Base-by-base conservation (phyloP, 2,888 invertebrate species). In the Danaus chrysippus region DNA sequence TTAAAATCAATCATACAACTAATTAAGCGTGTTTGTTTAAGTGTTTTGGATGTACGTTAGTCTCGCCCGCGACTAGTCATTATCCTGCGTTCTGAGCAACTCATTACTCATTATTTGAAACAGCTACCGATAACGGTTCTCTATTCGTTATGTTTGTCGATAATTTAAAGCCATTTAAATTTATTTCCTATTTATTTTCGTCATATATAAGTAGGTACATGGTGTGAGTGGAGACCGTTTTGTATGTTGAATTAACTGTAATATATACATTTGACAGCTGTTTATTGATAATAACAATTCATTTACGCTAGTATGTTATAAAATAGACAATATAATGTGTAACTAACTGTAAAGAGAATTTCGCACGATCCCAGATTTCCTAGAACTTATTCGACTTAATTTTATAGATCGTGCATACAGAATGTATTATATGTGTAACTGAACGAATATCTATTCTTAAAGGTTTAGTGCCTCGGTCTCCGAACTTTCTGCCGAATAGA, bases 71-170 rank as follows among this genome's bases (percentile, higher is more conserved):
- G 76, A 76, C 73, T 74, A 74, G 68, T 76, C 71, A 73, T 79
- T 82, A 82, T 83, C 79, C 81, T 77, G 79, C 79, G 76, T 83
- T 83, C 81, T 80, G 81, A 79, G 72, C 72, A 71, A 68, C 77
- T 83, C 85, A 87, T 88, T 86, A 86, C 78, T 88, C 84, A 87
- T 82, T 87, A 88, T 86, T 87, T 83, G 78, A 84, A 82, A 75
- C 76, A 73, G 86, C 87, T 87, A 85, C 89, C 82, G 87, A 81
- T 83, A 82, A 73, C 69, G 74, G 63, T 68, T 72, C 75, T 62
- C 58, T 70, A 78, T 79, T 52, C 60, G 60, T 55, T 64, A 68
- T 66, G 60, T 59, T 42, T 42, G 52, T 43, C 57, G 59, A 68
- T 61, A 65, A 65, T 59, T 49, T 61, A 53, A 43, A 54, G 42